These are phyloP conservation scores for Brachionus plicatilis DNA, from an alignment of 1,140 invertebrate genomes.

Conservation along the genomic window DNA sequence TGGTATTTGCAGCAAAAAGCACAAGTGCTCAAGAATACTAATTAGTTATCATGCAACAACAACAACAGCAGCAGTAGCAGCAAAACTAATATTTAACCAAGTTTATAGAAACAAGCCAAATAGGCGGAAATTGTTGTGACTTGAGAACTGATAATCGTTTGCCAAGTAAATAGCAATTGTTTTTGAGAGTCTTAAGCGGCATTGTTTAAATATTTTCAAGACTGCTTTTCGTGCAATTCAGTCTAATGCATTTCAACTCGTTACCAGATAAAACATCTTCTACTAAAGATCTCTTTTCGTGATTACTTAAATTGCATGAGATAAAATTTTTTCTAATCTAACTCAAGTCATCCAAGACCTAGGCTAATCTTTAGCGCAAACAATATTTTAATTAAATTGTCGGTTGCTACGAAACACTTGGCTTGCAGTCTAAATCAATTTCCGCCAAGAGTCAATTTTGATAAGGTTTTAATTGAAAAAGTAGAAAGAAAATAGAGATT, in stretches of 20 bases:
- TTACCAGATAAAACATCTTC: background rate
- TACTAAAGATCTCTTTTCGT: background rate
- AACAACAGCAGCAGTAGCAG: background rate
- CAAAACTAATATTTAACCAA: slow-evolving; percentile 16
- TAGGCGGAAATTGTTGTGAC: background rate
- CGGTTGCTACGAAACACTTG: background rate
- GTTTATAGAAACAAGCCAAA: background rate
- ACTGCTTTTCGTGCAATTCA: background rate
- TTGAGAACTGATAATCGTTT: background rate
- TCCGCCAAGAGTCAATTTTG: background rate
- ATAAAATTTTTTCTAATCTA: background rate
- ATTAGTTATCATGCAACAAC: background rate
- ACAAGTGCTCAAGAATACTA: background rate
- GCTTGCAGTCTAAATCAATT: background rate
- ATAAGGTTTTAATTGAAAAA: background rate
- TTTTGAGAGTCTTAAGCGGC: background rate
- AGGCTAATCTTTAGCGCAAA: background rate
- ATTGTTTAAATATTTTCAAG: background rate
- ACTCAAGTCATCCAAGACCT: background rate
- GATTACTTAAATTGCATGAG: background rate
- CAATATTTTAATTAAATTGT: background rate
- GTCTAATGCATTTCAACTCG: background rate
- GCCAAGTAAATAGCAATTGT: slow-evolving; percentile 4
- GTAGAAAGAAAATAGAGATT: background rate
- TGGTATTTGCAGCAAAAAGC: background rate